phyloP scores from a whole-genome alignment of 2,113 vertebrate species.

The Bettongia penicillata region DNA sequence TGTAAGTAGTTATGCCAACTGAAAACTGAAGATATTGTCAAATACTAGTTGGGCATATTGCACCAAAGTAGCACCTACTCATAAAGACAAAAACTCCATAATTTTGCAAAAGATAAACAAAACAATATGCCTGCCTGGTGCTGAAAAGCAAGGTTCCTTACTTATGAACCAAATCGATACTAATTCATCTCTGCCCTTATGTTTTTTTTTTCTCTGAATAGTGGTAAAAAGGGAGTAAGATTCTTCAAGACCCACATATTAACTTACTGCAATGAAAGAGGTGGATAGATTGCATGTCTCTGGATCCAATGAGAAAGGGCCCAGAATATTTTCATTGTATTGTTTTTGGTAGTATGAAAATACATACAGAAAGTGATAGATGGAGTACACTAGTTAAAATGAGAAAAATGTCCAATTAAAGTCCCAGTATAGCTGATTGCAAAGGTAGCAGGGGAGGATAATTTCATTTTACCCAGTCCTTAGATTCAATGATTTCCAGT shows the following conservation, averaged over 20 bases:
- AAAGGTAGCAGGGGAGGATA: background rate
- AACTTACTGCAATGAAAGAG: background rate
- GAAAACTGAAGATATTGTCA: background rate
- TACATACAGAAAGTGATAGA: background rate
- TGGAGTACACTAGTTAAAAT: background rate
- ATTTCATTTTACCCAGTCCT: background rate
- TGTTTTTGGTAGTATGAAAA: background rate
- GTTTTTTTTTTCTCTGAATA: background rate
- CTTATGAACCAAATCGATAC: background rate
- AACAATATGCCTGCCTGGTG: background rate
- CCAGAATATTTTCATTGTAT: background rate
- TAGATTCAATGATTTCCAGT: background rate
- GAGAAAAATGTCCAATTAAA: background rate
- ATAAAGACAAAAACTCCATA: background rate
- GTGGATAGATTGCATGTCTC: background rate
- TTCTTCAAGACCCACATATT: background rate
- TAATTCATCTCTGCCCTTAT: background rate
- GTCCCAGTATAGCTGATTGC: background rate
- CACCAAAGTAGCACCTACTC: background rate
- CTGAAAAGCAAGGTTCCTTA: background rate
- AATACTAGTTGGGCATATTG: background rate
- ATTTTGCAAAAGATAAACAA: background rate
- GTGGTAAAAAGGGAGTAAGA: background rate
- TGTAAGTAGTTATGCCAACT: background rate
- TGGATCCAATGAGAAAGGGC: background rate